Percentiles rank a stretch among this genome's conserved stretches.
These are phyloP conservation scores for Lepidostoma basale DNA, from an alignment of 1,140 invertebrate genomes.

Conservation along the genomic window DNA sequence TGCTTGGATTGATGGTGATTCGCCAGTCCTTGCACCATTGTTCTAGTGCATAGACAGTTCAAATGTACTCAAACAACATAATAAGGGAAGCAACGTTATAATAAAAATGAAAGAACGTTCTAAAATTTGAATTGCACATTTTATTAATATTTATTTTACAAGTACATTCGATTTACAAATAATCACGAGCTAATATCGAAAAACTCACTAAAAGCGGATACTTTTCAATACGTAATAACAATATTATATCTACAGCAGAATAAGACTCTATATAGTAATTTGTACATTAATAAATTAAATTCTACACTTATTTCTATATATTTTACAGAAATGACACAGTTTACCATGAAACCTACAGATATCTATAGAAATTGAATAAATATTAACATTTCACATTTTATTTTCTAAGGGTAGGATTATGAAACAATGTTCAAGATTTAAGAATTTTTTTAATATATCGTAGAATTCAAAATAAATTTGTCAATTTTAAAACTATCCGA, in stretches of 20 bases:
- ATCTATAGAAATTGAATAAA: slow-evolving; percentile 17
- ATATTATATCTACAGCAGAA: slow-evolving; percentile 29
- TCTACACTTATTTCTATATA: slow-evolving; percentile 23
- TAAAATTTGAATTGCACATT: slow-evolving; percentile 43
- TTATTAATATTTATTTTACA: slow-evolving; percentile 44
- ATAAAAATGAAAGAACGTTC: not conserved
- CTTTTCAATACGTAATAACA: slow-evolving; percentile 6
- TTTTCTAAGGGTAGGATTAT: no score
- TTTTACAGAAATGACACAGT: slow-evolving; percentile 31
- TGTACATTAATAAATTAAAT: slow-evolving; percentile 45
- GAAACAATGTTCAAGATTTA: no score
- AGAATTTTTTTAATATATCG: no score
- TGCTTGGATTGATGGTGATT: no score
- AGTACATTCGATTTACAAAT: slow-evolving; percentile 38
- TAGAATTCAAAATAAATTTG: no score
- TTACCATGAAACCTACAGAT: not conserved
- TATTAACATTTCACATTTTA: no score
- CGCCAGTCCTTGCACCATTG: no score
- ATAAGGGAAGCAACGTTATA: not conserved
- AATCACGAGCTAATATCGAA: slow-evolving; percentile 39
- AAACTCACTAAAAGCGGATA: slow-evolving; percentile 42
- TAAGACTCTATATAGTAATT: slow-evolving; percentile 35
- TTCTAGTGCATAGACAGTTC: no score
- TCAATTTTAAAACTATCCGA: no score
- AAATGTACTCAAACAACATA: no score